These are phyloP conservation scores for Sciaenops ocellatus DNA, from an alignment of 2,797 vertebrate species.

Conservation along the genomic window DNA sequence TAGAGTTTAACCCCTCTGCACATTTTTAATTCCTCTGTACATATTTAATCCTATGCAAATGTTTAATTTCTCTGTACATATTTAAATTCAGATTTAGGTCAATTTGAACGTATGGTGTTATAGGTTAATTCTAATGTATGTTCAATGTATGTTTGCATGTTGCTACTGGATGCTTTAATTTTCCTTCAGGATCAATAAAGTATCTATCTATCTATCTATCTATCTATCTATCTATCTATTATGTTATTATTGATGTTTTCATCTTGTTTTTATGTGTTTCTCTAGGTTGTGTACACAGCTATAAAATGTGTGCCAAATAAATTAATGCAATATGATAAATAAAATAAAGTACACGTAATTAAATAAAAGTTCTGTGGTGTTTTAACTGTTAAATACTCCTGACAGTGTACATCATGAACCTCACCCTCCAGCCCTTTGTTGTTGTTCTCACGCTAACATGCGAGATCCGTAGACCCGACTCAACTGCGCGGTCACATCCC, in stretches of 20 bases:
- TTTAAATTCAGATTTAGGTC: too few relatives aligned
- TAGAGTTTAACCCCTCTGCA: too few relatives aligned
- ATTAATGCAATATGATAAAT: neutral
- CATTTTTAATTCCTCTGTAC: too few relatives aligned
- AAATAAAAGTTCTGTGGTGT: neutral
- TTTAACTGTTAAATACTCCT: neutral
- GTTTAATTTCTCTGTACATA: too few relatives aligned
- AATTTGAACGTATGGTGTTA: too few relatives aligned
- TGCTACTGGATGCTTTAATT: too few relatives aligned
- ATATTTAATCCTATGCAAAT: too few relatives aligned
- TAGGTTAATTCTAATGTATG: too few relatives aligned
- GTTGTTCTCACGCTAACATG: conserved; percentile 83
- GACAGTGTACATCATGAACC: conserved; percentile 14
- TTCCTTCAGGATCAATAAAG: too few relatives aligned
- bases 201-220: too few relatives aligned
- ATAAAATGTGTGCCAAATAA: neutral
- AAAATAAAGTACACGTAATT: rapidly evolving
- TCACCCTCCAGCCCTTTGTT: conserved; percentile 77
- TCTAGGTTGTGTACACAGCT: neutral
- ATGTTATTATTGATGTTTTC: neutral
- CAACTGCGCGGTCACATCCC: conserved; percentile 79
- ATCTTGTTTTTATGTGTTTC: neutral
- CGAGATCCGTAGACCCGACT: conserved; percentile 77
- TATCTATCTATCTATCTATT: too few relatives aligned
- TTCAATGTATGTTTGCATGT: too few relatives aligned